phyloP scores from a whole-genome alignment of 2,797 vertebrate species.

The Sorex maritimensis region DNA sequence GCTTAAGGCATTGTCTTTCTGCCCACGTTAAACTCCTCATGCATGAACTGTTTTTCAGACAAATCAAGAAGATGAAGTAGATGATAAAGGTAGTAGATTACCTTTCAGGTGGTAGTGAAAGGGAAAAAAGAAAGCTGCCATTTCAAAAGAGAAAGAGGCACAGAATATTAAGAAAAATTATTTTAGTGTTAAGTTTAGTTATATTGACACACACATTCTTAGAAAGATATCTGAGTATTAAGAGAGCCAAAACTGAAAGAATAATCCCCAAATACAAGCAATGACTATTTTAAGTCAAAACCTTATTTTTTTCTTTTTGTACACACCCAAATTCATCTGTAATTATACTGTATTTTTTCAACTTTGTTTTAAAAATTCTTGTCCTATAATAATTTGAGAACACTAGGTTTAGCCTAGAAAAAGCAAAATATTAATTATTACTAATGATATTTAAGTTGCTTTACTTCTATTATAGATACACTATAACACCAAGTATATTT shows the following conservation, averaged over 20 bases:
- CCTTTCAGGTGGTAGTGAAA: no score
- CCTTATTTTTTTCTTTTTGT: slow-evolving; percentile 21
- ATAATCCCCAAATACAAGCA: slow-evolving; percentile 23
- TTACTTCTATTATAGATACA: slow-evolving; percentile 48
- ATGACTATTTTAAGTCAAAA: slow-evolving; percentile 57
- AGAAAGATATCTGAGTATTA: neutral
- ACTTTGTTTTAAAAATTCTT: neutral
- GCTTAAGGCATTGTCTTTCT: slow-evolving; percentile 29
- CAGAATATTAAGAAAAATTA: neutral
- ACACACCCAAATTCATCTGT: slow-evolving; percentile 54
- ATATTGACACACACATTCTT: slow-evolving; percentile 36
- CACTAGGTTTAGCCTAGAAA: slow-evolving; percentile 59
- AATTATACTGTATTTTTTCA: slow-evolving; percentile 61
- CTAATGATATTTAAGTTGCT: slow-evolving; percentile 29
- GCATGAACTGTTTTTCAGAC: slow-evolving; percentile 18
- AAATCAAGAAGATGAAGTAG: slow-evolving; percentile 38
- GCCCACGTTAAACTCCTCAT: slow-evolving; percentile 49
- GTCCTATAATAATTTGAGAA: slow-evolving; percentile 43
- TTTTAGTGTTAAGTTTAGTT: neutral
- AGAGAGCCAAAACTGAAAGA: neutral
- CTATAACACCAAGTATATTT: slow-evolving; percentile 42
- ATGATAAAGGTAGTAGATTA: slow-evolving; percentile 37
- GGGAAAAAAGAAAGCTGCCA: slow-evolving; percentile 37
- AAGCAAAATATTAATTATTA: slow-evolving; percentile 61
- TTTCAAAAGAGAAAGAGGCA: slow-evolving; percentile 43